Evolutionary conservation across 2,113 vertebrate genomes (phyloP).

Genomic region (Perca flavescens): DNA sequence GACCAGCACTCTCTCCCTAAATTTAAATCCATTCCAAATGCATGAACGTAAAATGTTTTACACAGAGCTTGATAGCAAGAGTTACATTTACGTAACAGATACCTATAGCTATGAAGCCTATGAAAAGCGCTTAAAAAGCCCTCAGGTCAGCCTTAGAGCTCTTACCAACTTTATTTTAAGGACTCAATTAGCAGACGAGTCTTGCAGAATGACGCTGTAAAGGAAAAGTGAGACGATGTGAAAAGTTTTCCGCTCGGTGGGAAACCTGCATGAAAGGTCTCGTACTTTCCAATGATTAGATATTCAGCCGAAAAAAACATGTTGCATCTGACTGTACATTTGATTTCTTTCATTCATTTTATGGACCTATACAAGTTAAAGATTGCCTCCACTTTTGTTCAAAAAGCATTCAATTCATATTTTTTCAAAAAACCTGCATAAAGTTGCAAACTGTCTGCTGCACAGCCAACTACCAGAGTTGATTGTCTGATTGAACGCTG

Average conservation of each 20-base stretch:
- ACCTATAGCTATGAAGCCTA: background rate
- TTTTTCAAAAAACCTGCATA: background rate
- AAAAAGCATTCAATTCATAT: background rate
- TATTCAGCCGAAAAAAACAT: background rate
- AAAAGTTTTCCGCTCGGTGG: background rate
- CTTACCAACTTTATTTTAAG: slow-evolving; percentile 15
- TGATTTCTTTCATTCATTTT: background rate
- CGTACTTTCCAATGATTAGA: background rate
- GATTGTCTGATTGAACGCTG: slow-evolving; percentile 7
- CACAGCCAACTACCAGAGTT: background rate
- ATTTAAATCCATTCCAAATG: too few relatives aligned
- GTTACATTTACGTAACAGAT: background rate
- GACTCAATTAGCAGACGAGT: slow-evolving; percentile 12
- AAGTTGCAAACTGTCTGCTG: background rate
- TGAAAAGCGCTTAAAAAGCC: too few relatives aligned
- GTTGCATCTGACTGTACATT: background rate
- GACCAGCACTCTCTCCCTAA: too few relatives aligned
- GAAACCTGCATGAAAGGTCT: background rate
- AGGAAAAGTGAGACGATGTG: background rate
- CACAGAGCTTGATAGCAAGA: too few relatives aligned
- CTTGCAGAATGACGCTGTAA: background rate
- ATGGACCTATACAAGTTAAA: background rate
- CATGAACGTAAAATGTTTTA: too few relatives aligned
- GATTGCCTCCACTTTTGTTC: background rate
- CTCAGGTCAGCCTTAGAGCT: background rate